Evolutionary conservation across 2,797 vertebrate species (phyloP), one percentile per base, ranked within the genome.

Genomic region (Pantherophis vulpinus): DNA sequence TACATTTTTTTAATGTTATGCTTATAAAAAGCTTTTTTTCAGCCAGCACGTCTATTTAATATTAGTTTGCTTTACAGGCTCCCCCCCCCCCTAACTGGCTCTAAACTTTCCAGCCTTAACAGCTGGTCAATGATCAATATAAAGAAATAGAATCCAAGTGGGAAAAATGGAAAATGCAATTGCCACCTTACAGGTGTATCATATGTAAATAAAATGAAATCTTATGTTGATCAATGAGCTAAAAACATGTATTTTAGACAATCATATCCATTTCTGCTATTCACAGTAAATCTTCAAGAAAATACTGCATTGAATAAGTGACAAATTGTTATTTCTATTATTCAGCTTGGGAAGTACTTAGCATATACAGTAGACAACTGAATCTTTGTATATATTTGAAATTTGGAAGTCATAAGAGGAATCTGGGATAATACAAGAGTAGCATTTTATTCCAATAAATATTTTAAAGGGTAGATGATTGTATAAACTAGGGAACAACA

Each of bases 191-290:
- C 56, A 79, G 6, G 2, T 94, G 88, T 2, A 88, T 92, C 89
- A 63, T 70, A 93, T 91, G 83, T 66, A 91, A 58, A 83, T 3
- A 90, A 60, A 95, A 8, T 86, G 89, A 70, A 66, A 63, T 96
- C 92, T 95, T 92, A 88, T 89, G 93, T 23, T 94, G 97, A 97
- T 97, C 96, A 96, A 95, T 97, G 95, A 92, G 94, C 91, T 70
- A 95, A 95, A 92, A 95, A 95, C 97, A 97, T 96, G 91, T 97
- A 97, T 98, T 97, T 97, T 97, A 97, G 97, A 96, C 20, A 96
- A 96, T 97, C 97, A 96, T 96, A 66, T 87, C 96, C 94, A 94
- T 95, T 97, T 98, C 96, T 98, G 96, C 96, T 96, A 96, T 97
- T 97, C 96, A 97, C 97, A 96, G 93, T 96, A 96, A 97, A 97